Base-by-base conservation (phyloP, 2,888 invertebrate species). In the Timema podura region DNA sequence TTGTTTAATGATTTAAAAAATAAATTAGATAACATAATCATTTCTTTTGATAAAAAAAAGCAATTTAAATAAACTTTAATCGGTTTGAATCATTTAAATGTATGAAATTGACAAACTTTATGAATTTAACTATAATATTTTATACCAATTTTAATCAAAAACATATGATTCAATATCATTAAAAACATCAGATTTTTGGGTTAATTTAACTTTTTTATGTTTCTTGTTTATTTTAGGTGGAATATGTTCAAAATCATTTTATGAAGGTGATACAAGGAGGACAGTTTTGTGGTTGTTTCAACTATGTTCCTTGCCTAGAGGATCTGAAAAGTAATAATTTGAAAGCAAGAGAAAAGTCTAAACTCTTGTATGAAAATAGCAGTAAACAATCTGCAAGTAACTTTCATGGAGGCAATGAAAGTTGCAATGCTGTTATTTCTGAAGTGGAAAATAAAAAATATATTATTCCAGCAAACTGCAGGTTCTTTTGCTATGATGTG, bases 401-500 rank as follows among this genome's bases (percentile, higher is more conserved):
- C 73, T 80, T 83, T 54, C 79, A 82, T 74, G 92, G 91, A 48
- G 85, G 85, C 8, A 91, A 91, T 77, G 80, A 81, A 67, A 83
- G 82, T 7, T 79, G 84, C 6, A 75, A 76, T 51, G 80, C 88
- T 67, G 79, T 88, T 44, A 80, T 84, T 76, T 85, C 85, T 74
- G 77, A 76, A 70, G 77, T 88, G 7, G 79, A 83, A 51, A 77
- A 80, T 44, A 80, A 84, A 15, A 77, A 79, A 69, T 91, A 85
- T 80, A 78, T 93, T 30, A 86, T 93, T 76, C 94, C 93, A 44
- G 79, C 84, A 70, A 83, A 85, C 64, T 88, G 87, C 74, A 83
- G 81, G 80, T 93, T 90, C 80, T 89, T 82, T 78, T 89, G 89
- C 75, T 88, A 89, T 78, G 85, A 88, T 76, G 84, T 91, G 74